These are phyloP conservation scores for Brachynemurus nebulosus DNA, from an alignment of 2,888 invertebrate species.

Conservation along the genomic window DNA sequence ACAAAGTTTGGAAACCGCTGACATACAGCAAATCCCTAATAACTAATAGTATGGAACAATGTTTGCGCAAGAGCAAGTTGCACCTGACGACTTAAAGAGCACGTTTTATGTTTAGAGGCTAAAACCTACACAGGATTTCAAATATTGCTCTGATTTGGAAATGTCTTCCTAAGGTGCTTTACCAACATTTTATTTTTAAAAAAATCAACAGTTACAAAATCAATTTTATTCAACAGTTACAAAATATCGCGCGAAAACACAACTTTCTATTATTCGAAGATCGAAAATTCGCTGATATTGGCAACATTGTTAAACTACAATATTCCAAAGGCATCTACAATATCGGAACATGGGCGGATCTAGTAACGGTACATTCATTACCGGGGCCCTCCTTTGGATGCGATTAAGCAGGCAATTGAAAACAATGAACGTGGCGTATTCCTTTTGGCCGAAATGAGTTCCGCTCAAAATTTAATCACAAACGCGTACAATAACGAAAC, in stretches of 20 bases:
- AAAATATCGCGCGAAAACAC: constrained; percentile 53
- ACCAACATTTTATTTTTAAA: no score
- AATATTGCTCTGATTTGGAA: no score
- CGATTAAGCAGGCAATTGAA: constrained; percentile 33
- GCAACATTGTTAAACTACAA: constrained; percentile 78
- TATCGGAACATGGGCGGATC: constrained; percentile 78
- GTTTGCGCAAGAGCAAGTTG: no score
- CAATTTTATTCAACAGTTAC: constrained; percentile 43
- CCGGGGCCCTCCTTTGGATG: constrained; percentile 54
- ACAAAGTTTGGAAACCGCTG: no score
- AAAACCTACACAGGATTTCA: no score
- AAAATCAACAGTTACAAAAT: no score
- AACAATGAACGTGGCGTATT: constrained; percentile 53
- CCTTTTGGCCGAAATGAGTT: constrained; percentile 79
- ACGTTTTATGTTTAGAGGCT: no score
- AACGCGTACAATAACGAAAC: constrained; percentile 52
- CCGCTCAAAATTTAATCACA: constrained; percentile 47
- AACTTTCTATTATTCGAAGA: constrained; percentile 92
- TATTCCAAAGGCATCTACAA: constrained; percentile 60
- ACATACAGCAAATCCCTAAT: no score
- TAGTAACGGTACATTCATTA: constrained; percentile 82
- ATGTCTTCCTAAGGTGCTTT: no score
- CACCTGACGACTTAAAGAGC: no score
- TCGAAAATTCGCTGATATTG: constrained; percentile 94
- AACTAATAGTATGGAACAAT: no score